phyloP scores from a whole-genome alignment of 2,797 vertebrate species.

The Acestrorhynchus altus region DNA sequence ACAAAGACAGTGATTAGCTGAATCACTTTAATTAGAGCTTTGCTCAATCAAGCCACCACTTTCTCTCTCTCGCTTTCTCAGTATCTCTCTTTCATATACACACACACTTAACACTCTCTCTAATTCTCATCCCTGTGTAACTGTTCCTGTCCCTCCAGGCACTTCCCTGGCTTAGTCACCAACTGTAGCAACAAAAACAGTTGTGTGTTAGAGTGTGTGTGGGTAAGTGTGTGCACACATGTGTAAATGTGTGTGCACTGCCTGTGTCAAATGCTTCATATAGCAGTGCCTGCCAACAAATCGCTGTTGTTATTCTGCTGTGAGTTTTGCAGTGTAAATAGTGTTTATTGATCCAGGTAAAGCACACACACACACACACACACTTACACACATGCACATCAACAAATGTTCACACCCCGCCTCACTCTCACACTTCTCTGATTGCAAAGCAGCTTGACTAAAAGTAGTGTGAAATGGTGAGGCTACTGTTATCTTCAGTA shows the following conservation, averaged over 20 bases:
- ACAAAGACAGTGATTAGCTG: conserved; percentile 41
- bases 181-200: background rate
- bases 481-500: conserved; percentile 22
- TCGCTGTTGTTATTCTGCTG: conserved; percentile 51
- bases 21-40: conserved; percentile 43
- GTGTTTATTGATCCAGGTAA: conserved; percentile 14
- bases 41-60: conserved; percentile 34
- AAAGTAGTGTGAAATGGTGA: conserved; percentile 54
- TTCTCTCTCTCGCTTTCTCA: conserved; percentile 7
- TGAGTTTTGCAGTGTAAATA: conserved; percentile 27
- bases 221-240: background rate
- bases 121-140: conserved; percentile 22
- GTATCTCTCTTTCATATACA: background rate
- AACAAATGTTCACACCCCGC: background rate
- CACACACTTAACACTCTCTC: background rate
- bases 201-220: conserved; percentile 3
- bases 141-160: conserved; percentile 7
- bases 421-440: background rate
- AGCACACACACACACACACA: conserved; percentile 5
- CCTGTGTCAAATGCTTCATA: background rate
- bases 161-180: background rate
- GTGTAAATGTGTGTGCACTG: background rate
- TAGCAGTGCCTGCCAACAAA: conserved; percentile 37
- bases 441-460: conserved; percentile 44
- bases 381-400: conserved; percentile 11